Base-by-base conservation (phyloP, 2,888 invertebrate species). In the Leptarthrus brevirostris region DNA sequence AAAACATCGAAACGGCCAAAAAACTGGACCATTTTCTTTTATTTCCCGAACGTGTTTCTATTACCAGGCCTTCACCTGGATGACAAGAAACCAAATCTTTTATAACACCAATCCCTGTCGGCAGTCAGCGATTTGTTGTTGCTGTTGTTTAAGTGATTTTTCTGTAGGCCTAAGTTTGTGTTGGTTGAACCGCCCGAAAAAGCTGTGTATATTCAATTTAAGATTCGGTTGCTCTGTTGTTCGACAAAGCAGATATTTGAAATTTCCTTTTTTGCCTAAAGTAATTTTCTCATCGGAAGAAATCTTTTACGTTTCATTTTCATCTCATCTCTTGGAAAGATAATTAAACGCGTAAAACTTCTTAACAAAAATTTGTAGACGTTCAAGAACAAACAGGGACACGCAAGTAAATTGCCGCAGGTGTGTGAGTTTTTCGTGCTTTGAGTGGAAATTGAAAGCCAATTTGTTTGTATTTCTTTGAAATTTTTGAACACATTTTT, bases 31-130 rank as follows among this genome's bases (percentile, higher is more conserved):
- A 44, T 64, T 64, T 64, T 44, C 24, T n/a, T 64, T 64, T 64
- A 64, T 64, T 64, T 64, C 22, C 44, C 16, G 22, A 47, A 64
- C 64, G 64, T 64, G 64, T 64, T 47, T 47, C 44, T 47, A 44
- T 64, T 64, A 64, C 22, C 49, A 14, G 49, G n/a, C 12, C 20
- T n/a, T 47, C 47, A 47, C n/a, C 16, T 47, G 47, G 16, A 16
- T 47, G 47, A 49, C 49, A 49, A 18, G 49, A 20, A 49, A 20
- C 49, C 18, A 49, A 49, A 49, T 49, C 49, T 14, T 8, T 3
- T 49, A 16, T 49, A 49, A 18, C 49, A 49, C 49, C 18, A 8
- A 49, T 49, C 20, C 6, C 49, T 18, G 49, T 49, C 12, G 16
- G 18, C 18, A 49, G 5, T 20, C 1, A 49, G 18, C 18, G 49